These are phyloP conservation scores for Chamaea fasciata DNA, from an alignment of 2,113 vertebrate genomes.

Conservation along the genomic window DNA sequence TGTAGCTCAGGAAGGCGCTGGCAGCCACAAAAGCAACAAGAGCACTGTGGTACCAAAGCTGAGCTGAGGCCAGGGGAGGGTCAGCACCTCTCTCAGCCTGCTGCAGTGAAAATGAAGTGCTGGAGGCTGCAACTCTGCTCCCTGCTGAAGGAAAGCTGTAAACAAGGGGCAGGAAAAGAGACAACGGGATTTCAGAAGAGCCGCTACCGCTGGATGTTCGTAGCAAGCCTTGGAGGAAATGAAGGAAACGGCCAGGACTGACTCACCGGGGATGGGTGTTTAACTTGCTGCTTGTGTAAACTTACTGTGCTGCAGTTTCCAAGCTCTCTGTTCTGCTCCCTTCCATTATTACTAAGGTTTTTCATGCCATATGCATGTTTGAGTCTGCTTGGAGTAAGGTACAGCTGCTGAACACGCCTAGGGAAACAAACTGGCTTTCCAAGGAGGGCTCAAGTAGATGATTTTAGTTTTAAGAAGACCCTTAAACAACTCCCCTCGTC, in stretches of 20 bases:
- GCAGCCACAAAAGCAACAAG: neutral
- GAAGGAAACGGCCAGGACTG: neutral
- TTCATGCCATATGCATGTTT: neutral
- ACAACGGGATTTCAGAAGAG: neutral
- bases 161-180: constrained; percentile 3
- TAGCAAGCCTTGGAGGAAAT: neutral
- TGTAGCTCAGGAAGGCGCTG: neutral
- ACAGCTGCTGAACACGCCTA: neutral
- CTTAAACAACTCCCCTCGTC: neutral
- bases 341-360: neutral
- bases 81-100: neutral
- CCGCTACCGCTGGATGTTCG: neutral
- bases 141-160: neutral
- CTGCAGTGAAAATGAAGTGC: neutral
- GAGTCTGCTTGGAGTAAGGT: neutral
- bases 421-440: neutral
- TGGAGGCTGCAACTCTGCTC: neutral
- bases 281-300: constrained; percentile 7
- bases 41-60: neutral
- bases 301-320: neutral
- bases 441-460: neutral
- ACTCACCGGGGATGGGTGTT: neutral
- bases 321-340: neutral
- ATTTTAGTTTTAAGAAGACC: neutral
- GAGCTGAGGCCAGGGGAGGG: neutral